These are phyloP conservation scores for Eulemur rufifrons DNA, from an alignment of 2,113 vertebrate species.

Conservation along the genomic window DNA sequence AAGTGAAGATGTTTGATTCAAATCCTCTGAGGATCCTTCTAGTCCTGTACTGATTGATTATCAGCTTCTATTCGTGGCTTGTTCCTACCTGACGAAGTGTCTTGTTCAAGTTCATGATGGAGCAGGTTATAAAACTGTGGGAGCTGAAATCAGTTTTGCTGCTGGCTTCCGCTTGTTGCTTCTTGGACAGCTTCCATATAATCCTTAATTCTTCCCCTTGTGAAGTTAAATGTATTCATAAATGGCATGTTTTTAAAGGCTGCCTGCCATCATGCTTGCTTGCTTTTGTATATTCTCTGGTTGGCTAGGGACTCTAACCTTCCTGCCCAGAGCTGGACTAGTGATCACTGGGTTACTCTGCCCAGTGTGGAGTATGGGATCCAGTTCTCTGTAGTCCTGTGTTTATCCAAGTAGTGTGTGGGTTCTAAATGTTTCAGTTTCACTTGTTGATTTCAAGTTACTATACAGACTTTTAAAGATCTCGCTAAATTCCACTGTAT, in stretches of 20 bases:
- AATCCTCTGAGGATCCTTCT: background rate
- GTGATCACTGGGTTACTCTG: background rate
- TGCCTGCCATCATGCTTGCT: background rate
- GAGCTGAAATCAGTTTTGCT: background rate
- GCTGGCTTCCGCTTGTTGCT: background rate
- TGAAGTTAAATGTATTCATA: background rate
- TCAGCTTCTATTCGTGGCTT: background rate
- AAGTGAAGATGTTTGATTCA: background rate
- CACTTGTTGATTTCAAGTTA: background rate
- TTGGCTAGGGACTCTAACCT: background rate
- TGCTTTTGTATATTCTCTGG: background rate
- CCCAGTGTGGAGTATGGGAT: background rate
- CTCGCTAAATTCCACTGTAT: background rate
- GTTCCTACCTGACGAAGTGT: background rate
- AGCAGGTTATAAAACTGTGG: background rate
- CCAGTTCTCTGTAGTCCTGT: background rate
- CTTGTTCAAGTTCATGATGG: background rate
- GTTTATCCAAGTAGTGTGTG: background rate
- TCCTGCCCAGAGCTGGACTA: background rate
- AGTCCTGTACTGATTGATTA: background rate
- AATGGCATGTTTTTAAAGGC: background rate
- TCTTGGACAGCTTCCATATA: background rate
- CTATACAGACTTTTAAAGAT: background rate
- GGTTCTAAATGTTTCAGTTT: background rate
- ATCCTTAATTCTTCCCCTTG: background rate